These are phyloP conservation scores for Patella caerulea DNA, from an alignment of 2,888 invertebrate genomes.

Conservation along the genomic window DNA sequence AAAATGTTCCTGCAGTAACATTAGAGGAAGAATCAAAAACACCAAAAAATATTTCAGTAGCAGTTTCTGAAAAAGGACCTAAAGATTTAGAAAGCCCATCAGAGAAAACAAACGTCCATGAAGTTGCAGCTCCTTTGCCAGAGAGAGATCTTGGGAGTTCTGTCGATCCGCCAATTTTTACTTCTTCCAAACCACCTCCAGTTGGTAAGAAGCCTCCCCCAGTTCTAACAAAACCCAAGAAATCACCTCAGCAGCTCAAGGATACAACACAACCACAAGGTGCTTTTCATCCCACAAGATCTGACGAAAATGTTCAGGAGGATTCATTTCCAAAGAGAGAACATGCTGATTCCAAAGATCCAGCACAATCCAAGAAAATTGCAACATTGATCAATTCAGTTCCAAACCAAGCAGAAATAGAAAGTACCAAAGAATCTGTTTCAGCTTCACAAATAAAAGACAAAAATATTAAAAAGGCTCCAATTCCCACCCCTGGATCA, in stretches of 20 bases:
- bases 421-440: too few species aligned
- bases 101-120: background rate
- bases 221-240: slow-evolving; percentile 4
- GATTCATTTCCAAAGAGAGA: background rate
- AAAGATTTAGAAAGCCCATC: background rate
- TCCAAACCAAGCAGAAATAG: too few species aligned
- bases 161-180: background rate
- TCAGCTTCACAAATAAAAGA: too few species aligned
- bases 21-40: background rate
- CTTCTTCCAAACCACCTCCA: slow-evolving; percentile 6
- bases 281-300: too few species aligned
- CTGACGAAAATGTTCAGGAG: background rate
- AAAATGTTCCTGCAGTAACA: background rate
- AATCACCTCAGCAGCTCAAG: background rate
- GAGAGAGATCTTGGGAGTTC: background rate
- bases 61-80: background rate
- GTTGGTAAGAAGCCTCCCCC: slow-evolving; percentile 15
- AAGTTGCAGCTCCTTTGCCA: background rate
- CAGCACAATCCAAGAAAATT: too few species aligned
- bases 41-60: background rate
- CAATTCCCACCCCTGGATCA: background rate
- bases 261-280: background rate
- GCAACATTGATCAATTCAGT: too few species aligned
- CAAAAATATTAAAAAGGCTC: too few species aligned
- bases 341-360: too few species aligned